Base-by-base conservation (phyloP, 1,140 invertebrate species). In the Formica exsecta region DNA sequence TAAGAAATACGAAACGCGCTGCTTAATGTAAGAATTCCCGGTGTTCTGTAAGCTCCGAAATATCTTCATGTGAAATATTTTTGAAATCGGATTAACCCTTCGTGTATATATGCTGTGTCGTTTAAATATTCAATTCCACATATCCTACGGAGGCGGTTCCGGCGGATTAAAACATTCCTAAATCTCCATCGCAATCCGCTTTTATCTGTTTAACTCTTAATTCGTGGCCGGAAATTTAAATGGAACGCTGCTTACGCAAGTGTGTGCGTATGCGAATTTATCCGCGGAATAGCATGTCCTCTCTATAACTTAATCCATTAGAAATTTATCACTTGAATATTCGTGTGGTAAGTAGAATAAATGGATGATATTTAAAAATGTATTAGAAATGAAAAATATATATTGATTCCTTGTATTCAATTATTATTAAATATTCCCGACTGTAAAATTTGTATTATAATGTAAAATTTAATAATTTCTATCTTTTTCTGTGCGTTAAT, bases 141-240 rank as follows among this genome's bases (percentile, higher is more conserved):
- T 83, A 83, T 83, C 57, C 68, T 32, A 59, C 51, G 79, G 22
- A 83, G 68, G 68, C 79, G 25, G 54, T 83, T 83, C 79, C 79
- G 79, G 79, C 79, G 54, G 79, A 83, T 83, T 74, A 83, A 83
- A 83, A 83, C 79, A 83, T 83, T 83, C 73, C 79, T 83, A 83
- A 83, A 83, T 83, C 79, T 83, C 79, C 79, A 83, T 83, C 79
- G 79, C 79, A 83, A 83, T 83, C 79, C 79, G 79, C 79, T 83
- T 83, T 83, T 83, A 83, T 83, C 79, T 83, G 79, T 83, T 83
- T 83, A 83, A 83, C 79, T 83, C 79, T 83, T 83, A 83, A 83
- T 83, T 83, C 79, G 79, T 73, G 41, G 79, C 79, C 79, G 79
- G 79, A 83, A 83, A 83, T 83, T 83, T 73, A 83, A 83, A 73